A percentile compares a stretch with the other conserved stretches of the same genome.
These are phyloP conservation scores for Cerastoderma edule DNA, from an alignment of 2,888 invertebrate genomes.

Conservation along the genomic window DNA sequence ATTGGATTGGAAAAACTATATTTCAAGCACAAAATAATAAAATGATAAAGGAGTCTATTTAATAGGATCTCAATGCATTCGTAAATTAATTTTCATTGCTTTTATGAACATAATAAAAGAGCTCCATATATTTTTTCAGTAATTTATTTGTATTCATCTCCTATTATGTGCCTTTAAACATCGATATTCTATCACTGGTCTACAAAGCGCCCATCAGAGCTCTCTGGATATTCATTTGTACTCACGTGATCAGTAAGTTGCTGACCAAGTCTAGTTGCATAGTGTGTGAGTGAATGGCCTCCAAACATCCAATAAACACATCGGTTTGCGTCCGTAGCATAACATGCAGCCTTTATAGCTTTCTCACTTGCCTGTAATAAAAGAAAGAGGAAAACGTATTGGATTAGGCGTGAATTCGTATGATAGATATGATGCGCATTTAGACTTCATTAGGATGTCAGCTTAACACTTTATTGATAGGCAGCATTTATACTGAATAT, in stretches of 20 bases:
- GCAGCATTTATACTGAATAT: not conserved
- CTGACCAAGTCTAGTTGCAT: not conserved
- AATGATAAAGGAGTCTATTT: no score
- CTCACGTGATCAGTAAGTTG: not conserved
- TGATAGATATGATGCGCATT: not conserved
- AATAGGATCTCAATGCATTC: no score
- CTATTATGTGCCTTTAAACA: not conserved
- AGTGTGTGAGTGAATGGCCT: no score
- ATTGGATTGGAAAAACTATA: no score
- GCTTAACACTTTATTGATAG: not conserved
- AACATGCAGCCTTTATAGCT: conserved; percentile 5
- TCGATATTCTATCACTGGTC: not conserved
- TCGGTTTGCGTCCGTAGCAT: conserved; percentile 2
- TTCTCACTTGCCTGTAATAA: conserved; percentile 21
- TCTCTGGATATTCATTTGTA: not conserved
- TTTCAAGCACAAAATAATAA: no score
- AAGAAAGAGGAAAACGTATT: not conserved
- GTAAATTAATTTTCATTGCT: no score
- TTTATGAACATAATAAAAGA: no score
- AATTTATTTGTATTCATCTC: not conserved
- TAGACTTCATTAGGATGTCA: not conserved
- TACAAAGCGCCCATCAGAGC: no score
- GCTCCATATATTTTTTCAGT: no score
- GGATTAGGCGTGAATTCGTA: not conserved
- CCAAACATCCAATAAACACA: no score